Conservation (phyloP, 2,113 vertebrate species). For the Monopterus albus region DNA sequence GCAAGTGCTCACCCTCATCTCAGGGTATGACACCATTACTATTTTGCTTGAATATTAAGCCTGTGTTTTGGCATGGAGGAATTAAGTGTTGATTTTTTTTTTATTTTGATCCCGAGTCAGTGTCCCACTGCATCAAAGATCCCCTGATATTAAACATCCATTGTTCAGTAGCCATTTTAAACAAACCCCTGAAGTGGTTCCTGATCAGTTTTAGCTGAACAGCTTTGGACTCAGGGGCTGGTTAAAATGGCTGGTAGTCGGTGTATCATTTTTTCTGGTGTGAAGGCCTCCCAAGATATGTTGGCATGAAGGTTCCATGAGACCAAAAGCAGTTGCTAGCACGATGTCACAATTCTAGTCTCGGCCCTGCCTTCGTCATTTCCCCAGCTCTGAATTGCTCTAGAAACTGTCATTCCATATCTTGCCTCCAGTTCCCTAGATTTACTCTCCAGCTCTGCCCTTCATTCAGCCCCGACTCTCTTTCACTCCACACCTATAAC, state of each 20-base stretch:
- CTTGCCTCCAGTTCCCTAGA: no score
- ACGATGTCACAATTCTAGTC: no score
- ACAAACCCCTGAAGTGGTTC: not conserved
- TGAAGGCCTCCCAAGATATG: not conserved
- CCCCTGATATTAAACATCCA: not conserved
- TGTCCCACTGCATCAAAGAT: not conserved
- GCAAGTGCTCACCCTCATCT: conserved; percentile 45
- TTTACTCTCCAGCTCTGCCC: no score
- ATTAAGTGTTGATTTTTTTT: not conserved
- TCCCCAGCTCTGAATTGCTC: no score
- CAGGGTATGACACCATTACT: conserved; percentile 22
- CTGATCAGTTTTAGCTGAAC: not conserved
- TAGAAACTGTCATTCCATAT: no score
- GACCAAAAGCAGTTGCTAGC: conserved; percentile 11
- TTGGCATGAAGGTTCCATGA: conserved; percentile 12
- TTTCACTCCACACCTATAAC: no score
- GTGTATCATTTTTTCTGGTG: not conserved
- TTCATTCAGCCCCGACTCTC: no score
- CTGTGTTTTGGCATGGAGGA: not conserved
- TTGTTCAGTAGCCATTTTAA: not conserved
- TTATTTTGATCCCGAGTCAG: not conserved
- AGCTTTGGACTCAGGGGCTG: not conserved
- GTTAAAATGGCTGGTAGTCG: not conserved
- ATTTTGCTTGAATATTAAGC: not conserved
- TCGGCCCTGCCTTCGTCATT: no score